phyloP scores from a whole-genome alignment of 2,888 invertebrate genomes.

The Masnerella sp. region DNA sequence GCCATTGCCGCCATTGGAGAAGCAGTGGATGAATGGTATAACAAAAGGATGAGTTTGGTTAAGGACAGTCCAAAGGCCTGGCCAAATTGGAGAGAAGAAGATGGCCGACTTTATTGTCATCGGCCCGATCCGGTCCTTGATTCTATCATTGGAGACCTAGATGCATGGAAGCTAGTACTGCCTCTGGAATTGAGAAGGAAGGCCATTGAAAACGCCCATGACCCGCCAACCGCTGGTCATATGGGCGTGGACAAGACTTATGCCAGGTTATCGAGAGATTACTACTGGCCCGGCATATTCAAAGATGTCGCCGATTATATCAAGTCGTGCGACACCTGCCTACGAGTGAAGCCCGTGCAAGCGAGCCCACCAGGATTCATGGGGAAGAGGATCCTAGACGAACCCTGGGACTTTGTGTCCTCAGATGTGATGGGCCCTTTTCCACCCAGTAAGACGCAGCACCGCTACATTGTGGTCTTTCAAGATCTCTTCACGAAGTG shows the following conservation, averaged over 20 bases:
- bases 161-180: not conserved
- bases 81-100: conserved; percentile 4
- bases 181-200: not conserved
- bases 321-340: not conserved
- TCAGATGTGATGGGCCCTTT: conserved; percentile 12
- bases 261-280: not conserved
- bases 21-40: not conserved
- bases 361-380: not conserved
- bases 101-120: not conserved
- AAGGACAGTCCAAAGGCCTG: not conserved
- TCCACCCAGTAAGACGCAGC: conserved; percentile 2
- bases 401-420: not conserved
- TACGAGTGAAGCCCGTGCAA: not conserved
- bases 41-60: not conserved
- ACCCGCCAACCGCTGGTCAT: not conserved
- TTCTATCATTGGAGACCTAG: not conserved
- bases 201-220: not conserved
- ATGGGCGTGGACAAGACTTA: conserved; percentile 10
- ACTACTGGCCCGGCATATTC: conserved; percentile 7
- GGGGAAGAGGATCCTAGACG: not conserved
- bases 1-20: not conserved
- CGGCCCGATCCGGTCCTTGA: conserved; percentile 5
- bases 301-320: conserved; percentile 6
- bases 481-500: conserved; percentile 19
- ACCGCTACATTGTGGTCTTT: conserved; percentile 1